Conservation (phyloP, 1,140 invertebrate genomes). For the Eurytemora carolleeae region DNA sequence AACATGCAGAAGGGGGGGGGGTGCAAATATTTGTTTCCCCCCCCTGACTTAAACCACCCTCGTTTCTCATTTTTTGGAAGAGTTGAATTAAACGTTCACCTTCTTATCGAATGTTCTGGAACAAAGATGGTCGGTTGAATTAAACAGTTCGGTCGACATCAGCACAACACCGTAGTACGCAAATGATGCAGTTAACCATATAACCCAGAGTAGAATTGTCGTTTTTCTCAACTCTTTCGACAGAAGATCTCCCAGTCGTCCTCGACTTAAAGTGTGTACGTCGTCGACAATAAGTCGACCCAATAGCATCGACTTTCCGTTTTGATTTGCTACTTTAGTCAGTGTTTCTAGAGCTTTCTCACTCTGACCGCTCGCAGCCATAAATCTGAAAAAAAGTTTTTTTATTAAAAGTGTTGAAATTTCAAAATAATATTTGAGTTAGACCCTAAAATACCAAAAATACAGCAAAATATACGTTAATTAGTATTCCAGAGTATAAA, state of each 20-base stretch:
- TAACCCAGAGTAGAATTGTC: conserved; percentile 73
- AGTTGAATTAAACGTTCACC: too few species aligned
- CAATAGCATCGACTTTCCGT: conserved; percentile 65
- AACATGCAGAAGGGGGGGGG: too few species aligned
- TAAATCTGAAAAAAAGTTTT: conserved; percentile 57
- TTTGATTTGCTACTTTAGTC: conserved; percentile 62
- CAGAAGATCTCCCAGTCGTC: conserved; percentile 14
- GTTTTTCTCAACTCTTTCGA: conserved; percentile 48
- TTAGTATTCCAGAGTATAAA: too few species aligned
- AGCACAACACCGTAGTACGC: conserved; percentile 88
- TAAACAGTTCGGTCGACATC: conserved; percentile 83
- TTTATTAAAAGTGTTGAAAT: conserved; percentile 6
- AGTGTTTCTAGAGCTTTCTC: conserved; percentile 67
- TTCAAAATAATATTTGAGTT: conserved; percentile 11
- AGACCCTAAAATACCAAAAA: too few species aligned
- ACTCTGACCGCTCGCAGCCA: conserved; percentile 58
- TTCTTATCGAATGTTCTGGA: too few species aligned
- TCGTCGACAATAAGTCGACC: conserved; percentile 69
- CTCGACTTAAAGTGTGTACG: conserved; percentile 28
- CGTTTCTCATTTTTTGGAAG: too few species aligned
- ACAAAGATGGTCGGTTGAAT: conserved; percentile 26
- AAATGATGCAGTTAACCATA: conserved; percentile 86
- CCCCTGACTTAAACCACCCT: too few species aligned
- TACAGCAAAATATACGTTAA: too few species aligned
- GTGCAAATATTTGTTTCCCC: too few species aligned